Base-by-base conservation (phyloP, 2,797 vertebrate genomes). In the Calcarius lapponicus region DNA sequence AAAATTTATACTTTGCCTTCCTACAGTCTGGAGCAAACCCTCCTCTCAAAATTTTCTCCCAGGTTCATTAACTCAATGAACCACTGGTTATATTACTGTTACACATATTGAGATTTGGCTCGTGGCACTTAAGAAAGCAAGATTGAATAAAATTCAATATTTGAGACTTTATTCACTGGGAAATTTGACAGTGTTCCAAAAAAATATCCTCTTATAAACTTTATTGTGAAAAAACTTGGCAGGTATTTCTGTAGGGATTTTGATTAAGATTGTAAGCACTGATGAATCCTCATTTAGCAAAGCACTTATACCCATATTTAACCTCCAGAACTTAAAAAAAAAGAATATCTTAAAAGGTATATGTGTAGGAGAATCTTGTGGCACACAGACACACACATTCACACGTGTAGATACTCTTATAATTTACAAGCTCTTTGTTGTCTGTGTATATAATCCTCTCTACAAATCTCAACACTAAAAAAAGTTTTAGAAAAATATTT, bases 391-490 rank as follows among this genome's bases (percentile, higher is more conserved):
- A 60, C 3, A 38, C 3, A 28, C 2, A 15, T 8, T 25, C 13
- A n/a, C 12, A 42, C 1, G 7, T 1, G 31, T 17, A 66, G 4
- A 36, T 9, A 47, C 2, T 79, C 3, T 28, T 47, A n/a, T 6
- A 48, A 31, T 56, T 62, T 45, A 71, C n/a, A 48, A 7, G 8
- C n/a, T n/a, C 9, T 70, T 62, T 48, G 0, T 17, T 86, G 6
- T 47, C 7, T 48, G 7, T 75, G 4, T 88, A 16, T 69, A 17
- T 62, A 84, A 45, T 50, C 47, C 47, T 11, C 24, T 80, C 38
- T 61, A n/a, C 24, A 76, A 61, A 76, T 38, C 31, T 85, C 38
- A 80, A 10, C 5, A 34, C 5, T 21, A 9, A 61, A 71, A 76
- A 42, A 45, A 0, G 1, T 62, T 62, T 88, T 62, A 74, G 24